A percentile compares a stretch with the other conserved stretches of the same genome.
These are phyloP conservation scores for Eumaeus atala DNA, from an alignment of 1,140 invertebrate species.

Conservation along the genomic window DNA sequence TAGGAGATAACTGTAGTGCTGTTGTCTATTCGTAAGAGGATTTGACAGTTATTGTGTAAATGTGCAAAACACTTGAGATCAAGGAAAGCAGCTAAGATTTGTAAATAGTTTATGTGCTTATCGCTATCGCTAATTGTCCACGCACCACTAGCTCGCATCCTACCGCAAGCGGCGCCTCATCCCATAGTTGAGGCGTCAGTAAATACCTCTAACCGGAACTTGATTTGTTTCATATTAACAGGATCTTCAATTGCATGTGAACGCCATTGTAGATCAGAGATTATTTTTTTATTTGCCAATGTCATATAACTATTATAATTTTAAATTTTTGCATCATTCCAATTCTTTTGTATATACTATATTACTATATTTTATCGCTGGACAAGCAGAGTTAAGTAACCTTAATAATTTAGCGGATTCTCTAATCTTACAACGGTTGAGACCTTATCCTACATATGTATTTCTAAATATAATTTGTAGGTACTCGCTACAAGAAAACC, in stretches of 20 bases:
- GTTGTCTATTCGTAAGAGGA: too few relatives aligned
- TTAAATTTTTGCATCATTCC: conserved; percentile 13
- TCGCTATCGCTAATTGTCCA: conserved; percentile 4
- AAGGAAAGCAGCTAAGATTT: conserved; percentile 5
- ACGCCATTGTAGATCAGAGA: conserved; percentile 10
- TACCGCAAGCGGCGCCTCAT: too few relatives aligned
- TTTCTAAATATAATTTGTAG: too few relatives aligned
- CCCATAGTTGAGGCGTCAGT: conserved; percentile 18
- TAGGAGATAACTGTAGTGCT: too few relatives aligned
- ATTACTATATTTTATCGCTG: too few relatives aligned
- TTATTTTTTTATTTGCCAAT: conserved; percentile 11
- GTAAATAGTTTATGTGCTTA: conserved; percentile 8
- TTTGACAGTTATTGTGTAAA: conserved; percentile 2
- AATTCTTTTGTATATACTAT: too few relatives aligned
- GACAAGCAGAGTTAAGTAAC: too few relatives aligned
- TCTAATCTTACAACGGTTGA: conserved; percentile 12
- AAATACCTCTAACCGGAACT: too few relatives aligned
- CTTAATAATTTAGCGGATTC: conserved; percentile 12
- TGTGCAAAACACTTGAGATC: conserved; percentile 9
- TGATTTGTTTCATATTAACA: background rate
- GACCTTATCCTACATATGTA: background rate
- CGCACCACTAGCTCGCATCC: background rate
- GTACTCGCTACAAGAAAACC: too few relatives aligned
- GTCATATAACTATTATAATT: too few relatives aligned
- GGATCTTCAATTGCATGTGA: background rate